Percentiles rank a stretch among this genome's conserved stretches.
Evolutionary conservation across 2,888 invertebrate species (phyloP).

Genomic region (Parnassius orleans): DNA sequence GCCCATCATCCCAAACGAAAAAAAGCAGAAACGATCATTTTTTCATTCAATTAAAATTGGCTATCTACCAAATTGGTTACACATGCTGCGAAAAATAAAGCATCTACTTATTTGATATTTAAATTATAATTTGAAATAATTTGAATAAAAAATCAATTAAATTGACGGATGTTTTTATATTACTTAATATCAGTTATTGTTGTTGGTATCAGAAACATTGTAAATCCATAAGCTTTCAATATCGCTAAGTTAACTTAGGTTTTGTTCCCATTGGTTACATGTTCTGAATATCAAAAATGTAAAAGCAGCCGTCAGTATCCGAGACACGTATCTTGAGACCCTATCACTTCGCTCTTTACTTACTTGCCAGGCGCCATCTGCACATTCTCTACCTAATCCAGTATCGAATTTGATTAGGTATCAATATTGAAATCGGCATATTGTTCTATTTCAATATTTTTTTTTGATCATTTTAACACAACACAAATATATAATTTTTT

Average conservation of each 20-base stretch:
- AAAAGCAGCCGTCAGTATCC: slow-evolving; percentile 76
- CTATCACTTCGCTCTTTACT: slow-evolving; percentile 80
- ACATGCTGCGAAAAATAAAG: slow-evolving; percentile 25
- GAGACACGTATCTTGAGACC: slow-evolving; percentile 78
- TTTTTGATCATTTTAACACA: no score
- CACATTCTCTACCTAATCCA: slow-evolving; percentile 74
- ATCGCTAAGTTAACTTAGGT: slow-evolving; percentile 75
- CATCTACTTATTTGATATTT: no score
- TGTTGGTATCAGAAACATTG: slow-evolving; percentile 62
- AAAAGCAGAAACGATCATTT: slow-evolving; percentile 79
- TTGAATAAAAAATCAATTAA: no score
- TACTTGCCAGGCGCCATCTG: slow-evolving; percentile 76
- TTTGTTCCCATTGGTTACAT: slow-evolving; percentile 75
- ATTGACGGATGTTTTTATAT: background rate
- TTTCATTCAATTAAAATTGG: slow-evolving; percentile 81
- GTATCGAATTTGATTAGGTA: slow-evolving; percentile 75
- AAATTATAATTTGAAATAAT: no score
- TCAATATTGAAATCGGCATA: slow-evolving; percentile 54
- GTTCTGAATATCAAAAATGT: slow-evolving; percentile 80
- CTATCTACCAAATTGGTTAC: slow-evolving; percentile 51
- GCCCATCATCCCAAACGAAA: slow-evolving; percentile 80
- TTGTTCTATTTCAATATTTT: slow-evolving; percentile 30
- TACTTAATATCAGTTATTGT: slow-evolving; percentile 45
- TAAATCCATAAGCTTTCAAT: slow-evolving; percentile 81
- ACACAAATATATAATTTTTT: no score